A percentile compares a stretch with the other conserved stretches of the same genome.
These are phyloP conservation scores for Caenorhabditis panamensis DNA, from an alignment of 2,888 invertebrate species.

Conservation along the genomic window DNA sequence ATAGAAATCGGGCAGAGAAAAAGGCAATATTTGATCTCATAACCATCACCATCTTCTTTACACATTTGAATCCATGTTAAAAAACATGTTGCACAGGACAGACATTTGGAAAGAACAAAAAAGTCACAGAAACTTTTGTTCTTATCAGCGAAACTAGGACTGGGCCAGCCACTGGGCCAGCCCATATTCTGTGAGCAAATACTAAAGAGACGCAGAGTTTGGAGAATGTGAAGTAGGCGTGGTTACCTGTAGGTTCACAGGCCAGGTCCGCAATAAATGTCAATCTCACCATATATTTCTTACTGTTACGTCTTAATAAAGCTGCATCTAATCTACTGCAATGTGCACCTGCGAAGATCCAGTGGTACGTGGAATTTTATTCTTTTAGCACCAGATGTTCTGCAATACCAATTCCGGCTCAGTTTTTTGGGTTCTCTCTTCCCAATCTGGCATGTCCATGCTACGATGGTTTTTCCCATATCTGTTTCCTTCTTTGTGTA, in stretches of 20 bases:
- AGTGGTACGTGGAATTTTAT: background rate
- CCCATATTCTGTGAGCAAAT: constrained; percentile 27
- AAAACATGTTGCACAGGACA: too few relatives aligned
- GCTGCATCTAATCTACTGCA: background rate
- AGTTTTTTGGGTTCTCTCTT: background rate
- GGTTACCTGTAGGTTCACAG: constrained; percentile 9
- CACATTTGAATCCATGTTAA: too few relatives aligned
- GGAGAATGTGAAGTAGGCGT: background rate
- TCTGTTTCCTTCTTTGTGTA: constrained; percentile 19
- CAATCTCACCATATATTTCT: background rate
- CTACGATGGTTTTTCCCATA: constrained; percentile 29
- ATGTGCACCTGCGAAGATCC: background rate
- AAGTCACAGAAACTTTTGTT: background rate
- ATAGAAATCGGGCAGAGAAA: constrained; percentile 10
- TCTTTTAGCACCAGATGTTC: background rate
- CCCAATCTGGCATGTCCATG: background rate
- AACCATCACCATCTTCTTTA: background rate
- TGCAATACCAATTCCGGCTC: background rate
- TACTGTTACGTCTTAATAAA: background rate
- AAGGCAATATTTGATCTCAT: background rate
- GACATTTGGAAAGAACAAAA: too few relatives aligned
- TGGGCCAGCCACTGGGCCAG: too few relatives aligned
- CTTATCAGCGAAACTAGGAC: too few relatives aligned
- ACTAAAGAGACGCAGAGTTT: constrained; percentile 11
- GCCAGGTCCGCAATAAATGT: background rate